Base-by-base conservation (phyloP, 2,113 vertebrate species). In the Callocephalon fimbriatum region DNA sequence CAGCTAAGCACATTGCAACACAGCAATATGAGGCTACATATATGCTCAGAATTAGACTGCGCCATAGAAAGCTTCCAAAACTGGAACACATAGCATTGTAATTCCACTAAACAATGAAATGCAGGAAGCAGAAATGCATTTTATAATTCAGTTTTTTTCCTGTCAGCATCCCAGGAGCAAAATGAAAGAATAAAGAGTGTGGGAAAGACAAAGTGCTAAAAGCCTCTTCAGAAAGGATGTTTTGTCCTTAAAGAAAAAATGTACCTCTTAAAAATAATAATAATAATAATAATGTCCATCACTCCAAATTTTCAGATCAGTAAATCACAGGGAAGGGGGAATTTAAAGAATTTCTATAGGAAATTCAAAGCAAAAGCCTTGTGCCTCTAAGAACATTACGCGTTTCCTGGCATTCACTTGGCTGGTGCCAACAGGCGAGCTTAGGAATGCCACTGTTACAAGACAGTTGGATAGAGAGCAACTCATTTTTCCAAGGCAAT, bases 141-240 rank as follows among this genome's bases (percentile, higher is more conserved):
- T 93, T 65, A 48, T 58, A 63, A 78, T 86, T 97, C 38, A 50
- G 29, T 4, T 84, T 78, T 86, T 87, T 93, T 95, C 65, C 91
- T 97, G 78, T 56, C 61, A 93, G 62, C 26, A 91, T 95, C 87
- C 85, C 94, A 96, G 71, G 67, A 96, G 63, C 82, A 94, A 89
- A 88, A 95, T 81, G 86, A 97, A 97, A 97, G 65, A 96, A 68
- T 88, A 92, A 96, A 91, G 66, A 59, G 22, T 62, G 13, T 45
- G 70, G 65, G 77, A 90, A 97, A 93, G 71, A 97, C 50, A 25
- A 51, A 67, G 32, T 72, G 72, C 84, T 94, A 95, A 97, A 98
- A 98, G 26, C 82, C 47, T 92, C 83, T 91, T 96, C 86, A 93
- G 92, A 95, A 86, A 50, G 40, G 9, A 37, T 72, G 7, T 65